Evolutionary conservation across 2,113 vertebrate genomes (phyloP).

Genomic region (Seriola quinqueradiata): DNA sequence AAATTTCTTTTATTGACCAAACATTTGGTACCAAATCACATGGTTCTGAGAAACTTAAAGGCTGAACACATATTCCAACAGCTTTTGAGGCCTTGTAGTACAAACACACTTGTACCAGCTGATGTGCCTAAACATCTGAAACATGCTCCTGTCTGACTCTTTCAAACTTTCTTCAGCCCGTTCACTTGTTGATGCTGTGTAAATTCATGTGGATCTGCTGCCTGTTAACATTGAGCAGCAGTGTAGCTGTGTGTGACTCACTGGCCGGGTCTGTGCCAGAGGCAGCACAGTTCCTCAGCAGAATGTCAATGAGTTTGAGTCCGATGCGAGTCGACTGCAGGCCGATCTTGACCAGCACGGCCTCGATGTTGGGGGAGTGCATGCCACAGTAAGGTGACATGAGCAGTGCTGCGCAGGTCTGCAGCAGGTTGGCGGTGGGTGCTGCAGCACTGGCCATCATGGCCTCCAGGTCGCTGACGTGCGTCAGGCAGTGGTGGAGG

Average conservation of each 20-base stretch:
- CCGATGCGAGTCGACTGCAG: slow-evolving; percentile 97
- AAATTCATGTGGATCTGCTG: not conserved
- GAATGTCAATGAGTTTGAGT: slow-evolving; percentile 96
- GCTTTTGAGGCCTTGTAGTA: not conserved
- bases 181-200: not conserved
- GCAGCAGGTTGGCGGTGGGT: slow-evolving; percentile 96
- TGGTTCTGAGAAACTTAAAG: not conserved
- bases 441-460: slow-evolving; percentile 99
- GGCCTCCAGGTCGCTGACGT: slow-evolving; percentile 96
- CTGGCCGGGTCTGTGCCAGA: slow-evolving; percentile 97
- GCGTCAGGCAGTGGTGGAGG: slow-evolving; percentile 97
- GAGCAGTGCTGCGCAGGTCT: slow-evolving; percentile 96
- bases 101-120: not conserved
- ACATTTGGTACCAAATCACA: too few relatives aligned
- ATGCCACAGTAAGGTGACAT: slow-evolving; percentile 99
- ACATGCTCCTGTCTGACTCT: not conserved
- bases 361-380: slow-evolving; percentile 99
- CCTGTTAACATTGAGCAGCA: not conserved
- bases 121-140: not conserved
- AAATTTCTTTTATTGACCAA: too few relatives aligned
- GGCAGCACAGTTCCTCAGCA: slow-evolving; percentile 96
- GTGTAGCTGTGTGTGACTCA: slow-evolving; percentile 70
- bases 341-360: slow-evolving; percentile 97
- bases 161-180: not conserved
- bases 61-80: not conserved